Evolutionary conservation across 1,140 invertebrate genomes (phyloP).

Genomic region (Cheumatopsyche charites): DNA sequence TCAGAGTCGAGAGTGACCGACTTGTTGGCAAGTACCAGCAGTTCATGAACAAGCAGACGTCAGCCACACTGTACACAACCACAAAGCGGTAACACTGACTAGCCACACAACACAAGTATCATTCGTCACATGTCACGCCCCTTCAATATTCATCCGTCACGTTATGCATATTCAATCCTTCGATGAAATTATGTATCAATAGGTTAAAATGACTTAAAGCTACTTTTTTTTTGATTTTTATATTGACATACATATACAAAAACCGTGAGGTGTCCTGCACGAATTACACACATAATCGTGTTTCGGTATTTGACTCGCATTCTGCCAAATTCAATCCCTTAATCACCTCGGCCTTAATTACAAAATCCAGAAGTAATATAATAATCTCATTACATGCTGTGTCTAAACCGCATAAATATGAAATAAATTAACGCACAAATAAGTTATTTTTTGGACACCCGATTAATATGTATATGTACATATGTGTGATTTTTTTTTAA

Average conservation of each 20-base stretch:
- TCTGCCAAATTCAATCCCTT: not conserved
- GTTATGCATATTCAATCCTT: slow-evolving; percentile 35
- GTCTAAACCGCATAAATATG: slow-evolving; percentile 23
- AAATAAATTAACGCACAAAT: slow-evolving; percentile 15
- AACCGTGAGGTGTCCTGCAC: slow-evolving; percentile 37
- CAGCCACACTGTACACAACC: slow-evolving; percentile 39
- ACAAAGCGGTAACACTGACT: slow-evolving; percentile 39
- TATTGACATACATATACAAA: slow-evolving; percentile 48
- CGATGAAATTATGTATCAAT: slow-evolving; percentile 49
- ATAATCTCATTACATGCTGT: slow-evolving; percentile 11
- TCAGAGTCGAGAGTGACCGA: slow-evolving; percentile 34
- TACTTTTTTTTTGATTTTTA: slow-evolving; percentile 45
- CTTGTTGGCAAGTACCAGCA: slow-evolving; percentile 42
- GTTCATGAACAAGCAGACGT: slow-evolving; percentile 44
- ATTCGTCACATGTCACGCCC: slow-evolving; percentile 18
- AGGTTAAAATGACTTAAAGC: slow-evolving; percentile 50
- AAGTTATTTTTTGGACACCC: slow-evolving; percentile 40
- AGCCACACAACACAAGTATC: slow-evolving; percentile 42
- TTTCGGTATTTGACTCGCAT: not conserved
- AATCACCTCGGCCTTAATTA: slow-evolving; percentile 11
- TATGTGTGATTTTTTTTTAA: slow-evolving; percentile 38
- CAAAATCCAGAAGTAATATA: slow-evolving; percentile 22
- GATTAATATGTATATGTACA: slow-evolving; percentile 46
- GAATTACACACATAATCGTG: slow-evolving; percentile 9
- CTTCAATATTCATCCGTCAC: slow-evolving; percentile 26